Base-by-base conservation (phyloP, 2,113 vertebrate species). In the Pantherophis guttatus region DNA sequence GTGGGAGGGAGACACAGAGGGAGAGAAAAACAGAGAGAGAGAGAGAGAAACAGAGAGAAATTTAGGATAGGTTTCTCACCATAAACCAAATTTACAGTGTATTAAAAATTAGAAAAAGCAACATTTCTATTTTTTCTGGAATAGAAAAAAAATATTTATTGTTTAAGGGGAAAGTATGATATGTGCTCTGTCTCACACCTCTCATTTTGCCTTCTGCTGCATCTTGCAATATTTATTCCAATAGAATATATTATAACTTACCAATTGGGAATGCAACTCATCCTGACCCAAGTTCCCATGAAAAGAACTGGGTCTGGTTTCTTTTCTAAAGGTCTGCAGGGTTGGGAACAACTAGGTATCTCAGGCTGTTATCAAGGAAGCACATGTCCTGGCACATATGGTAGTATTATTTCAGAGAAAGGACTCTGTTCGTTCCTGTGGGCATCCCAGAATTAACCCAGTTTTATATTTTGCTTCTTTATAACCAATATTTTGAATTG, bases 211-310 rank as follows among this genome's bases (percentile, higher is more conserved):
- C 95, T 94, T 92, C 39, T 96, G 93, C 8, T 92, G 15, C 0
- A 86, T 15, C 92, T 57, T 90, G 19, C 59, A 94, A 92, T 94
- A 94, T 96, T 94, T 88, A 90, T 95, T 91, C 70, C 57, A 85
- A 94, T 92, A 53, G 90, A 48, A 48, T 44, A 44, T 10, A 50
- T 50, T 50, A 50, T 17, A 54, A 75, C n/a, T 75, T 33, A 75
- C 13, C 13, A 17, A 8, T 75, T 75, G 65, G n/a, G 29, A 75
- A 33, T n/a, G 39, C n/a, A 39, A 13, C 33, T 81, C n/a, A 81
- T 39, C 33, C 15, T 81, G 70, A 33, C n/a, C n/a, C 70, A 75
- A 39, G n/a, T 39, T 15, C 29, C 13, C 65, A 75, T 33, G 65
- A n/a, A 75, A 75, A 75, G 65, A 70, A 12, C n/a, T 70, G 29